Evolutionary conservation across 2,888 invertebrate species (phyloP), one percentile per base, ranked within the genome.

Genomic region (Chaitophorus viminalis): DNA sequence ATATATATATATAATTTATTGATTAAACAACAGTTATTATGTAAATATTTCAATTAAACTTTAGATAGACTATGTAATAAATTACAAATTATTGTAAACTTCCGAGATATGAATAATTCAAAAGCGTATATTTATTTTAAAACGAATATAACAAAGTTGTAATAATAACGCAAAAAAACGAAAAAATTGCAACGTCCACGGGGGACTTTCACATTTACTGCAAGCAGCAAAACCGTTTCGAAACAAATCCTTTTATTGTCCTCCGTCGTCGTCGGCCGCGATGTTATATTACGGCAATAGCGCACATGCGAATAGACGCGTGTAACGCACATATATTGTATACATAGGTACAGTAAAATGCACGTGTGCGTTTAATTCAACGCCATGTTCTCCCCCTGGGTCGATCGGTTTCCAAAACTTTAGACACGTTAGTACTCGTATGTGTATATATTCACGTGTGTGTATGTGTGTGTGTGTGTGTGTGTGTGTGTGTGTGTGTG

Each of bases 41-140:
- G 68, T 31, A 81, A 81, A 70, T 70, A 31, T 81, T 81, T 81
- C 68, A 70, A 81, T 81, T 46, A 81, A 81, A 46, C 46, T 81
- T 68, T 39, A 39, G 29, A 81, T 29, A n/a, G 21, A 81, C 68
- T 18, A 25, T 17, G 54, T 25, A 18, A 33, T 25, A n/a, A 9
- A 29, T 78, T 78, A 60, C 60, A 31, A 82, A 82, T 82, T 46
- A 31, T 33, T 31, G 31, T 70, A 46, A 70, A 60, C n/a, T 65
- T 21, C 33, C 2, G 6, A 72, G 72, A 21, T 17, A 60, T 8
- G 60, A 46, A 46, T 46, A 46, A 46, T 1, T 1, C 46, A 11
- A 14, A 46, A 46, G 46, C 46, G 14, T 46, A 46, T 46, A 46
- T 46, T 46, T 6, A 6, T 46, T 46, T 46, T 46, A 46, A 46